Evolutionary conservation across 2,888 invertebrate genomes (phyloP), one percentile per base, ranked within the genome.

Genomic region (Drosophila percnosoma): DNA sequence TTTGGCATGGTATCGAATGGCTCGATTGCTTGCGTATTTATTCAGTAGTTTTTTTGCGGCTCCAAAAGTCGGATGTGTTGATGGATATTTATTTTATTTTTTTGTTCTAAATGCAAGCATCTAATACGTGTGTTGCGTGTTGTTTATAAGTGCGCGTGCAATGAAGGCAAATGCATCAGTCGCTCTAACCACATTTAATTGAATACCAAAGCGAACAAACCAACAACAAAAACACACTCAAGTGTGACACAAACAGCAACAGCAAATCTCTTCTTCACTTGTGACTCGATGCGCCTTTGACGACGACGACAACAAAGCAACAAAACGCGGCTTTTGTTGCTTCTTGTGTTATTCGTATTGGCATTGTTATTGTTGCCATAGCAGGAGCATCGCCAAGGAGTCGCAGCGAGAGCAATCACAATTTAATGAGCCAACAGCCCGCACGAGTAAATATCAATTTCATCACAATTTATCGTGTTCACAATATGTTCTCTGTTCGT

Each of bases 21-120:
- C 3, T 33, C 74, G 78, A 80, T 80, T 45, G 64, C 49, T 48
- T 68, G 72, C 68, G 51, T 75, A 78, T 78, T 78, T 80, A 68
- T 63, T 78, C 80, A 78, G 79, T 79, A 79, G 71, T 80, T 79
- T 81, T 80, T 80, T 79, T 79, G 79, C 79, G 79, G 79, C 81
- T 73, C 68, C 36, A 69, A 80, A 76, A 77, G 79, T 79, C 81
- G 81, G 79, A 81, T 73, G 79, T 79, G 81, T n/a, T 73, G 48
- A 64, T 80, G 67, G 59, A 27, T 62, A 68, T 72, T 78, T 80
- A 52, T 76, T 78, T 78, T 76, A 49, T 80, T 79, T 78, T 76
- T 80, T 79, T 79, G 63, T 49, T 18, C 18, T 66, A 70, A 77
- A 59, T 69, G 73, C 78, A 65, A 69, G 60, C 78, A 49, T 42